A percentile compares a stretch with the other conserved stretches of the same genome.
These are phyloP conservation scores for Mirounga angustirostris DNA, from an alignment of 2,113 vertebrate genomes.

Conservation along the genomic window DNA sequence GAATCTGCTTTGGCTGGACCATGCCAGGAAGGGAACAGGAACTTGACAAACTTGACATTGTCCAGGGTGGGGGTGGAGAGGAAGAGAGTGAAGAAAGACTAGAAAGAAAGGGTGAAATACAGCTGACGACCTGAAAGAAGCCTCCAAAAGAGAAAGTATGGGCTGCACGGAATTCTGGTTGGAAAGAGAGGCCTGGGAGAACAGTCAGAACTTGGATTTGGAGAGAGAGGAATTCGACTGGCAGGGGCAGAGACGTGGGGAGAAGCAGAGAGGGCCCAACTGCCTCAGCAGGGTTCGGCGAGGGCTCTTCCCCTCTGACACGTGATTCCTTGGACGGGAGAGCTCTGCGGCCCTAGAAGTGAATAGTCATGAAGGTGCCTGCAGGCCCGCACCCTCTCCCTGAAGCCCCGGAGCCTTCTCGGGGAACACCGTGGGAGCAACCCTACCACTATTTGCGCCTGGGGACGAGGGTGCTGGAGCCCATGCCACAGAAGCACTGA, in stretches of 20 bases:
- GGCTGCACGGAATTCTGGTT: fast-evolving
- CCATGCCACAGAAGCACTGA: background rate
- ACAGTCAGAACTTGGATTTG: background rate
- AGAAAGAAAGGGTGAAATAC: background rate
- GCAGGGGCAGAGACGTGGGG: background rate
- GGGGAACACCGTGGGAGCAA: background rate
- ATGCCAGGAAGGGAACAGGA: constrained; percentile 6
- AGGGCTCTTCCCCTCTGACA: background rate
- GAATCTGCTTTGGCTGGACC: background rate
- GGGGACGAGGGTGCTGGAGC: background rate
- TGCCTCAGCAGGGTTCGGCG: background rate
- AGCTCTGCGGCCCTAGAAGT: background rate
- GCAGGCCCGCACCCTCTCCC: background rate
- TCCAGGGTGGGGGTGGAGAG: background rate
- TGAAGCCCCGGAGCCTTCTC: background rate
- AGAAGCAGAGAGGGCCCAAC: background rate
- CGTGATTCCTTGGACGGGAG: background rate
- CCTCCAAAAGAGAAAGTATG: background rate
- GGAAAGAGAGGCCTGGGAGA: background rate
- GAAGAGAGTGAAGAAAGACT: constrained; percentile 12
- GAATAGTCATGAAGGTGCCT: background rate
- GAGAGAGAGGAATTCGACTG: background rate
- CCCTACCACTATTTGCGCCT: too few relatives aligned
- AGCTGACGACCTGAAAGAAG: background rate
- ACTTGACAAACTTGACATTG: background rate